A percentile compares a stretch with the other conserved stretches of the same genome.
Evolutionary conservation across 2,113 vertebrate genomes (phyloP).

Genomic region (Rhea americana): DNA sequence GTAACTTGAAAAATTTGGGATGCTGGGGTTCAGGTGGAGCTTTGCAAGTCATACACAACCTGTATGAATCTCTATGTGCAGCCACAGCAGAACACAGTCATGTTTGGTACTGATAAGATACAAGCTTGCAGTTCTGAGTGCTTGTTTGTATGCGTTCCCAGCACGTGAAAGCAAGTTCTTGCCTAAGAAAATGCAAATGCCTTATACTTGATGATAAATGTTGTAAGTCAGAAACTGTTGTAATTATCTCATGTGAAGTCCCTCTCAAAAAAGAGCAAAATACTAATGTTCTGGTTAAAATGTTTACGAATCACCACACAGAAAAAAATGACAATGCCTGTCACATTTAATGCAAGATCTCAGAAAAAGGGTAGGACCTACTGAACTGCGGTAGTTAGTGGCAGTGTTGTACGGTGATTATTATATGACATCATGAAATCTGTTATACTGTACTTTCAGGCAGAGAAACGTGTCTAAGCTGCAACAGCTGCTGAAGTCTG

Average conservation of each 20-base stretch:
- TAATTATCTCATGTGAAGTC: neutral
- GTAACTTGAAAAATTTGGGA: neutral
- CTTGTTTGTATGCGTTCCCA: neutral
- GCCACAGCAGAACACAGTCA: fast-evolving
- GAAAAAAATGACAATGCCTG: neutral
- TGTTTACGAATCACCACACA: neutral
- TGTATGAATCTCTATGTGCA: neutral
- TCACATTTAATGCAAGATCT: fast-evolving
- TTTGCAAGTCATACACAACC: neutral
- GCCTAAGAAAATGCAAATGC: neutral
- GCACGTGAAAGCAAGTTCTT: neutral
- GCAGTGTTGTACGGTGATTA: neutral
- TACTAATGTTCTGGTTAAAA: neutral
- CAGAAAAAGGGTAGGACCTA: neutral
- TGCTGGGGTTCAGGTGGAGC: neutral
- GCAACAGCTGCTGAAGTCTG: neutral
- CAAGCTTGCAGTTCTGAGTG: neutral
- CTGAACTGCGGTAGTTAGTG: neutral
- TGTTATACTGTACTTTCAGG: neutral
- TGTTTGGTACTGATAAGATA: slow-evolving; percentile 16
- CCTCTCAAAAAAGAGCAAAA: neutral
- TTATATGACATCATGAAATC: neutral
- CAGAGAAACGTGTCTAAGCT: neutral
- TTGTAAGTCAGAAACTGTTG: neutral
- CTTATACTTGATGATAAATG: neutral